phyloP scores from a whole-genome alignment of 2,797 vertebrate genomes.

The Cynodonichthys magdalenae region DNA sequence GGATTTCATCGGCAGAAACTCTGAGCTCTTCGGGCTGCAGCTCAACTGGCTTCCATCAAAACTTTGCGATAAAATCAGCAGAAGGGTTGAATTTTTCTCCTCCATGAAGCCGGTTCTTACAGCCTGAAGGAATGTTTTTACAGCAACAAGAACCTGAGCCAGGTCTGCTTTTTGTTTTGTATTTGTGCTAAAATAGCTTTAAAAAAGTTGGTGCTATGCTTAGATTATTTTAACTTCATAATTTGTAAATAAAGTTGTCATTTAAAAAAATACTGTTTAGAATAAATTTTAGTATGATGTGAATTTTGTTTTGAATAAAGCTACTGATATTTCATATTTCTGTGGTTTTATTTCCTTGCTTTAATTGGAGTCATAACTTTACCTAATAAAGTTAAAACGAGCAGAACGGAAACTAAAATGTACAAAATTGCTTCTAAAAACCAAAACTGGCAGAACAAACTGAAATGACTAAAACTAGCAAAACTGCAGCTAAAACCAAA shows the following conservation, averaged over 20 bases:
- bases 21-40: slow-evolving; percentile 72
- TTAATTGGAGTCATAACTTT: neutral
- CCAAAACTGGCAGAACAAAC: too few species aligned
- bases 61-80: slow-evolving; percentile 81
- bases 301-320: slow-evolving; percentile 61
- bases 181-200: slow-evolving; percentile 19
- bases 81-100: slow-evolving; percentile 87
- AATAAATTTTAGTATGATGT: slow-evolving; percentile 46
- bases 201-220: slow-evolving; percentile 29
- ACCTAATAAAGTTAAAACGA: too few species aligned
- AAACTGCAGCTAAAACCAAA: too few species aligned
- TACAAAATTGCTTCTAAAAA: too few species aligned
- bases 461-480: too few species aligned
- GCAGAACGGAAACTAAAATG: too few species aligned
- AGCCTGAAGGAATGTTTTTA: slow-evolving; percentile 23
- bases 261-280: slow-evolving; percentile 16
- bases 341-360: neutral
- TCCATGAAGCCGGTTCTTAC: slow-evolving; percentile 40
- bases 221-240: slow-evolving; percentile 44
- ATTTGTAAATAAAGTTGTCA: slow-evolving; percentile 54
- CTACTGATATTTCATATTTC: slow-evolving; percentile 15
- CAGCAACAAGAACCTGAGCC: slow-evolving; percentile 5
- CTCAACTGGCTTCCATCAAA: slow-evolving; percentile 85
- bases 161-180: neutral
- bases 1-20: slow-evolving; percentile 87